Evolutionary conservation across 2,888 invertebrate genomes (phyloP), one percentile per base, ranked within the genome.

Genomic region (Drosophila robusta): DNA sequence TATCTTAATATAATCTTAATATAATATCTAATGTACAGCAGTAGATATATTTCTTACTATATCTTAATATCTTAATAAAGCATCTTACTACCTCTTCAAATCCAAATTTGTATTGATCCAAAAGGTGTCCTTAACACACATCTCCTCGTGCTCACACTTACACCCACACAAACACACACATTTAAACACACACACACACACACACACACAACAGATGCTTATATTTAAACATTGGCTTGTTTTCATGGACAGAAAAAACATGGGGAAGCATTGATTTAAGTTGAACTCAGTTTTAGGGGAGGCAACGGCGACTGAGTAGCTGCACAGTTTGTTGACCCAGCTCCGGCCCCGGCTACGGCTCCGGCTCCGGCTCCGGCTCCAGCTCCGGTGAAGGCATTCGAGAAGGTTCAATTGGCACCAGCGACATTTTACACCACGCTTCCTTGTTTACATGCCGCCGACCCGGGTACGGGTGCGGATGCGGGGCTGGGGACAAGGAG

Each of bases 331-430:
- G 74, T 84, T 87, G 87, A 87, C 83, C 81, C 80, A 77, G 61
- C 70, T 55, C 5, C 51, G 50, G 58, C 38, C 56, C 42, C 78
- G 50, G 45, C 39, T 55, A 4, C 51, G 50, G 56, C n/a, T n/a
- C n/a, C n/a, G n/a, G n/a, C n/a, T n/a, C 81, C 80, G 74, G 61
- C 70, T 55, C 5, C 51, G 50, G 58, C 38, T 58, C 42, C 78
- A 54, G 45, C 39, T 55, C 5, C 51, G 50, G 56, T 42, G 47
- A 64, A 66, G 55, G 60, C 74, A 70, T 77, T 73, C 56, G 67
- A 62, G 77, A 83, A 75, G 78, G 63, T 72, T 85, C 84, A 78
- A 87, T 88, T 86, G 86, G 75, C 83, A 82, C 67, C 88, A 82
- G 83, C 73, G 86, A 87, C 80, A 85, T 73, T 87, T 72, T 85